Evolutionary conservation across 1,140 invertebrate genomes (phyloP).

Genomic region (Batillaria attramentaria): DNA sequence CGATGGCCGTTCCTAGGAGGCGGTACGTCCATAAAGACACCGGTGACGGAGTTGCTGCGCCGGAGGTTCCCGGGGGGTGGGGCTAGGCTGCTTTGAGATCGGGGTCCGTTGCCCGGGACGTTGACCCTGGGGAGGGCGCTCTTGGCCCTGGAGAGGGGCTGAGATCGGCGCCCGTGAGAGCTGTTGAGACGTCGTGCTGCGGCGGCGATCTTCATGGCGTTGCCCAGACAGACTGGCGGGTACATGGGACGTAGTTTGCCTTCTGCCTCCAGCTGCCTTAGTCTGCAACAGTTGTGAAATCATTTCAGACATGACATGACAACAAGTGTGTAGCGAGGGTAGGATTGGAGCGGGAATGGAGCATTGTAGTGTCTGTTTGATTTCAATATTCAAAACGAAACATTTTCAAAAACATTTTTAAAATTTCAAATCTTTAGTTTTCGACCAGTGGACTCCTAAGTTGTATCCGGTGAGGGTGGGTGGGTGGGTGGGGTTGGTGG

Average conservation of each 20-base stretch:
- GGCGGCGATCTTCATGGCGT: slow-evolving; percentile 64
- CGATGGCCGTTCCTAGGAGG: slow-evolving; percentile 6
- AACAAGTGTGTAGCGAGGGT: no score
- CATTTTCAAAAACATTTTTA: no score
- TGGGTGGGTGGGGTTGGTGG: no score
- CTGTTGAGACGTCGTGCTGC: slow-evolving; percentile 58
- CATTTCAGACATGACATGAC: no score
- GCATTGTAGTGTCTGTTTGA: no score
- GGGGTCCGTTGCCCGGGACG: neutral
- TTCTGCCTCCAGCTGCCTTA: slow-evolving; percentile 57
- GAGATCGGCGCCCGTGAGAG: slow-evolving; percentile 19
- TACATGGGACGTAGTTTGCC: slow-evolving; percentile 53
- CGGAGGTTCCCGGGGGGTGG: slow-evolving; percentile 35
- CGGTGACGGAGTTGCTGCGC: slow-evolving; percentile 61
- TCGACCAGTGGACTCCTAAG: no score
- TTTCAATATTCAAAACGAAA: no score
- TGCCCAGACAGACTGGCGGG: slow-evolving; percentile 50
- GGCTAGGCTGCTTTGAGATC: neutral
- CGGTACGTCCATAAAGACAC: slow-evolving; percentile 58
- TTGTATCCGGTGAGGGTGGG: no score
- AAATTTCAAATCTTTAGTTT: no score
- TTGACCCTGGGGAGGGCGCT: slow-evolving; percentile 20
- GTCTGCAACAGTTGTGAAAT: slow-evolving; percentile 20
- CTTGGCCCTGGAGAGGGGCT: slow-evolving; percentile 17
- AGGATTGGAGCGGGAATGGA: no score